Base-by-base conservation (phyloP, 2,113 vertebrate genomes). In the Procavia capensis region DNA sequence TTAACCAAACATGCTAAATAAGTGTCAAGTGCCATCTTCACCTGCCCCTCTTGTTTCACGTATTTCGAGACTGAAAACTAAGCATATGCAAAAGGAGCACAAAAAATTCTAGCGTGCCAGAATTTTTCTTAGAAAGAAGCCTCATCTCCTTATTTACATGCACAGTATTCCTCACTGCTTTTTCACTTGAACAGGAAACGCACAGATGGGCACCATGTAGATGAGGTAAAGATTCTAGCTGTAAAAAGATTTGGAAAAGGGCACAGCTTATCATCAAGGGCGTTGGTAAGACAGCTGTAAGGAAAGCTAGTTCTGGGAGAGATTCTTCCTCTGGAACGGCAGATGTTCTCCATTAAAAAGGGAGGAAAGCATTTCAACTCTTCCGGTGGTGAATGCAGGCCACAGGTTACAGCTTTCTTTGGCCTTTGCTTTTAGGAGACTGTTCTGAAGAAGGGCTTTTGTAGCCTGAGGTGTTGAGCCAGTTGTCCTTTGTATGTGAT, bases 321-420 rank as follows among this genome's bases (percentile, higher is more conserved):
- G 39, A 92, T 43, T 50, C 81, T 66, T 78, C 85, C 41, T 85
- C 31, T 36, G 64, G 81, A 59, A 83, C 29, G 41, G 10, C 93
- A 94, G 96, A 91, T 94, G 89, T 80, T 92, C 91, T 83, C 50
- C 72, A 34, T 93, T 70, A 93, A 86, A 94, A 92, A 76, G 88
- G 64, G 90, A 61, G 1, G 1, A 70, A 86, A 86, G 75, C 88
- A 86, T 31, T 72, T 36, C 19, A 89, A 64, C 70, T 76, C 88
- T 97, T 83, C 72, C 36, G 6, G 91, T 31, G n/a, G 34, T 88
- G 93, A 94, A 89, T 25, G 29, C 88, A 95, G 95, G 94, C 94
- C 95, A 86, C 79, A 86, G 96, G 92, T 95, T 88, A 90, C 39
- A 54, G 91, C 91, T 96, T 97, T 95, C 85, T 96, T 92, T 93